These are phyloP conservation scores for Battus philenor DNA, from an alignment of 1,140 invertebrate genomes.

Conservation along the genomic window DNA sequence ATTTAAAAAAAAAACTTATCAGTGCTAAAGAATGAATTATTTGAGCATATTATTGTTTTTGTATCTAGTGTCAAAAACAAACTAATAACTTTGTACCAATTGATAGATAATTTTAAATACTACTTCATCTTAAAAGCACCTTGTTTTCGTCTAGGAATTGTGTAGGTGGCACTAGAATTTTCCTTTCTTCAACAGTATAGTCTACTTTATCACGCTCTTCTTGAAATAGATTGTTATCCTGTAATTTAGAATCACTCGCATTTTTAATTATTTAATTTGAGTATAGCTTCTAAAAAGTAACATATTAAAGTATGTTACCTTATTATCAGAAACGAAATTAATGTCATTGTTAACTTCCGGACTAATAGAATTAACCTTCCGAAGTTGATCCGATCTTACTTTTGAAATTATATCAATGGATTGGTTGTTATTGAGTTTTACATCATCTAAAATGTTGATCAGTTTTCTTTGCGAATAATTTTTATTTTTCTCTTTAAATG, in stretches of 20 bases:
- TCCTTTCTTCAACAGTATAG: constrained; percentile 19
- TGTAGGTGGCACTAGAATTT: constrained; percentile 41
- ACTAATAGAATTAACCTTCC: constrained; percentile 21
- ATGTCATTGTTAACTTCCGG: constrained; percentile 8
- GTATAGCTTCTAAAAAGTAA: too few species aligned
- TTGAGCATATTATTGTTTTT: too few species aligned
- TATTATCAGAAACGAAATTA: constrained; percentile 1
- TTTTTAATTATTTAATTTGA: too few species aligned
- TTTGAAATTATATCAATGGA: constrained; percentile 40
- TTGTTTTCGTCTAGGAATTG: constrained; percentile 40
- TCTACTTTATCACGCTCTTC: too few species aligned
- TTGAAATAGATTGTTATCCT: too few species aligned
- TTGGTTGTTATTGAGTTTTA: constrained; percentile 40
- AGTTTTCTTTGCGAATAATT: constrained; percentile 47
- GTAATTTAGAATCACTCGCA: too few species aligned
- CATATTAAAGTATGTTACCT: constrained; percentile 1
- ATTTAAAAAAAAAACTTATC: too few species aligned
- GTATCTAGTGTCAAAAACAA: too few species aligned
- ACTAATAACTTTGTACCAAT: too few species aligned
- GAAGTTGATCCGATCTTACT: constrained; percentile 27
- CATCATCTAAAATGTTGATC: constrained; percentile 54
- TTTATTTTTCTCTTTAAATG: constrained; percentile 16
- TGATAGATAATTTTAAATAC: too few species aligned
- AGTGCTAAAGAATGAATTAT: too few species aligned
- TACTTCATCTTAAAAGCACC: too few species aligned